Conservation (phyloP, 2,113 vertebrate species). For the Nothocercus nigrocapillus region DNA sequence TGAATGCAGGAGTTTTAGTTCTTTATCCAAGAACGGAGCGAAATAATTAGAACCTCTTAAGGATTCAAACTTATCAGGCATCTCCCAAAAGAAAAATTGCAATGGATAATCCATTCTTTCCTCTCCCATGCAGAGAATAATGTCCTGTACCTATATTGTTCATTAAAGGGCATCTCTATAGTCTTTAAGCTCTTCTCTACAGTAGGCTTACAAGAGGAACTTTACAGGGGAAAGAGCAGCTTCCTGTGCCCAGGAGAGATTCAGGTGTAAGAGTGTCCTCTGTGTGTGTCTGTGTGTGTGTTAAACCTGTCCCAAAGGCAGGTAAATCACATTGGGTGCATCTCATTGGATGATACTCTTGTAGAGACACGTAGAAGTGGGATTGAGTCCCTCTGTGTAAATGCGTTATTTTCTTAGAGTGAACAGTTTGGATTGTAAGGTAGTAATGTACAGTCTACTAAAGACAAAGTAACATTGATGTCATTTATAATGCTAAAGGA, state of each 20-base stretch:
- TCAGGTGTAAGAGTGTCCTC: background rate
- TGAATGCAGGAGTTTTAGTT: background rate
- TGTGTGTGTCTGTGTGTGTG: too few relatives aligned
- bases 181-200: background rate
- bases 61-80: background rate
- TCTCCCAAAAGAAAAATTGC: background rate
- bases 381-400: background rate
- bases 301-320: background rate
- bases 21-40: background rate
- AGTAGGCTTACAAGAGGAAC: background rate
- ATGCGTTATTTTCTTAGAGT: background rate
- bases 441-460: background rate
- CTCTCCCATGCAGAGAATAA: background rate
- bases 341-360: conserved; percentile 14
- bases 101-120: background rate
- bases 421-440: conserved; percentile 23
- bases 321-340: background rate
- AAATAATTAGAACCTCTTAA: background rate
- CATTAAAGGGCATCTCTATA: background rate
- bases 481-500: background rate
- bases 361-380: background rate
- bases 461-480: background rate
- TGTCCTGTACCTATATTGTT: background rate
- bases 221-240: background rate
- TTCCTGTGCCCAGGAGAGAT: background rate